These are phyloP conservation scores for Aphelenchoides besseyi DNA, from an alignment of 1,140 invertebrate species.

Conservation along the genomic window DNA sequence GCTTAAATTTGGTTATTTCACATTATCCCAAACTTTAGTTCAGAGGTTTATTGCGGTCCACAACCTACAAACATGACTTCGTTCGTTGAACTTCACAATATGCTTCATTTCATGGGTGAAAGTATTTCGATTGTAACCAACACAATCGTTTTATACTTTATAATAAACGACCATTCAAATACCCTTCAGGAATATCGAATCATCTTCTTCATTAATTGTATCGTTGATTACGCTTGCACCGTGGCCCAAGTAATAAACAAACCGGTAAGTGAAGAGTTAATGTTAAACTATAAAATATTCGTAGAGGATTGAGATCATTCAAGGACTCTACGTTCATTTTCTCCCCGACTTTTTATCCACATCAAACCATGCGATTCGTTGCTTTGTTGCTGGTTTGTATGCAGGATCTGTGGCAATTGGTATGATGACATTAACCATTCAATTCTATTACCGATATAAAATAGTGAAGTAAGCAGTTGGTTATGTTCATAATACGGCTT, in stretches of 20 bases:
- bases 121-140: not conserved
- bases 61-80: too few species aligned
- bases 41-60: too few species aligned
- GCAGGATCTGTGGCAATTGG: not conserved
- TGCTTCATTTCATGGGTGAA: not conserved
- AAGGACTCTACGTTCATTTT: not conserved
- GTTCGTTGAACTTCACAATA: not conserved
- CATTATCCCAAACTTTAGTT: too few species aligned
- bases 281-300: not conserved
- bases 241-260: not conserved
- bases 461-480: not conserved
- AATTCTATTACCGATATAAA: not conserved
- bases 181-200: not conserved
- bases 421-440: not conserved
- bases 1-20: too few species aligned
- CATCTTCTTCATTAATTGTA: constrained; percentile 1
- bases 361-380: not conserved
- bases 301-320: not conserved
- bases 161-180: not conserved
- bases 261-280: not conserved
- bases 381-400: not conserved
- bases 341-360: not conserved
- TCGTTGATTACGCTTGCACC: not conserved
- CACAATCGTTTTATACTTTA: constrained; percentile 4
- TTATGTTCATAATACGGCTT: not conserved